These are phyloP conservation scores for Zootermopsis nevadensis DNA, from an alignment of 2,888 invertebrate species.

Conservation along the genomic window DNA sequence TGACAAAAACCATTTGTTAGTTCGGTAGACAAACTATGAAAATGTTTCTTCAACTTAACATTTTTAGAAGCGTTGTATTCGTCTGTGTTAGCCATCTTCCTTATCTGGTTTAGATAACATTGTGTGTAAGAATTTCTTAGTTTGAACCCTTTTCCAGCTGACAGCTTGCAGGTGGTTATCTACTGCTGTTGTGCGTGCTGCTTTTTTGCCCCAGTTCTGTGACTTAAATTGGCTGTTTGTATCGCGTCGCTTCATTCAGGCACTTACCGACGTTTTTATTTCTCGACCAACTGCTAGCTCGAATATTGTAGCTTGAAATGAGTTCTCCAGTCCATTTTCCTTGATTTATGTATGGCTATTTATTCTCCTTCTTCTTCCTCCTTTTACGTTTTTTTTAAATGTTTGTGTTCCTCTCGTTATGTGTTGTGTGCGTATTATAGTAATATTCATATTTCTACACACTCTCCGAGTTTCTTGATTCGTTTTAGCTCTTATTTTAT, in stretches of 20 bases:
- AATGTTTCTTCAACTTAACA: background rate
- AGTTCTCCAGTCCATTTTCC: conserved; percentile 1
- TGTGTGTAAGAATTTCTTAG: background rate
- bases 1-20: background rate
- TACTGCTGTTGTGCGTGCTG: background rate
- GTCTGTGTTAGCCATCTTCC: background rate
- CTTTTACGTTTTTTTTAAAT: no score
- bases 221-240: conserved; percentile 7
- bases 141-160: background rate
- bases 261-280: background rate
- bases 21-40: background rate
- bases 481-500: no score
- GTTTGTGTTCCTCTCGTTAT: background rate
- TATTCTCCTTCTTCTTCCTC: background rate
- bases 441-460: no score
- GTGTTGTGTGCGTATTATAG: background rate
- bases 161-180: conserved; percentile 13
- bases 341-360: background rate
- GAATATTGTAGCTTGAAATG: background rate
- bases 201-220: background rate
- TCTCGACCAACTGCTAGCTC: background rate
- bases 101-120: background rate
- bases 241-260: background rate
- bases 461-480: no score
- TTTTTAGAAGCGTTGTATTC: background rate